Evolutionary conservation across 2,113 vertebrate genomes (phyloP).

Genomic region (Castor canadensis): DNA sequence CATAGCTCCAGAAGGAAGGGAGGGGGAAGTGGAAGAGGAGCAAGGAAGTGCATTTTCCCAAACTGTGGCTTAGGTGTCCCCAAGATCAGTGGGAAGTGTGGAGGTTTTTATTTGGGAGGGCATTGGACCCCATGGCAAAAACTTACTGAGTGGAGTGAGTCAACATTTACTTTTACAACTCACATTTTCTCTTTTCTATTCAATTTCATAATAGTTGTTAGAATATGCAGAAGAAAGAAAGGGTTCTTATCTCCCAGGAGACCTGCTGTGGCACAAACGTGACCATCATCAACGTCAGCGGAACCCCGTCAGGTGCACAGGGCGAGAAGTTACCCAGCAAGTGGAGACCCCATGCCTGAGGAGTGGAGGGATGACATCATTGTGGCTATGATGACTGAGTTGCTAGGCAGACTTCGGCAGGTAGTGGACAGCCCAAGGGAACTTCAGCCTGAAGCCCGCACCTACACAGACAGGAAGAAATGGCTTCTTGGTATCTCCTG

Average conservation of each 20-base stretch:
- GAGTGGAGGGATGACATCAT: fast-evolving
- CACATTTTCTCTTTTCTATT: not conserved
- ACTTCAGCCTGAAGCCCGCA: too few relatives aligned
- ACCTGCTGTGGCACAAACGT: not conserved
- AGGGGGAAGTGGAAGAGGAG: too few relatives aligned
- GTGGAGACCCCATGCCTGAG: too few relatives aligned
- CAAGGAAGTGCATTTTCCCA: not conserved
- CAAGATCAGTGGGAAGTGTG: not conserved
- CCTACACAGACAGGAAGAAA: not conserved
- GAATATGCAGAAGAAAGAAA: not conserved
- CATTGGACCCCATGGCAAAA: too few relatives aligned
- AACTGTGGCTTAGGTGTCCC: not conserved
- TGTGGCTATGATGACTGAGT: too few relatives aligned
- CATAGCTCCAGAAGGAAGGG: not conserved
- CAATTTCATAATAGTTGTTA: not conserved
- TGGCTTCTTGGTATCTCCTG: not conserved
- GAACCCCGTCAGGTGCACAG: too few relatives aligned
- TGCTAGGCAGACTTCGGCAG: too few relatives aligned
- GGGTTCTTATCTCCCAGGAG: not conserved
- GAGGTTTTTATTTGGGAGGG: not conserved
- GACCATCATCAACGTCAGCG: too few relatives aligned
- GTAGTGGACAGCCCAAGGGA: too few relatives aligned
- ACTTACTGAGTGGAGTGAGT: not conserved
- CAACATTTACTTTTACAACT: not conserved
- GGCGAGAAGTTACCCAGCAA: too few relatives aligned